A percentile compares a stretch with the other conserved stretches of the same genome.
These are phyloP conservation scores for Idaea aversata DNA, from an alignment of 2,888 invertebrate genomes.

Conservation along the genomic window DNA sequence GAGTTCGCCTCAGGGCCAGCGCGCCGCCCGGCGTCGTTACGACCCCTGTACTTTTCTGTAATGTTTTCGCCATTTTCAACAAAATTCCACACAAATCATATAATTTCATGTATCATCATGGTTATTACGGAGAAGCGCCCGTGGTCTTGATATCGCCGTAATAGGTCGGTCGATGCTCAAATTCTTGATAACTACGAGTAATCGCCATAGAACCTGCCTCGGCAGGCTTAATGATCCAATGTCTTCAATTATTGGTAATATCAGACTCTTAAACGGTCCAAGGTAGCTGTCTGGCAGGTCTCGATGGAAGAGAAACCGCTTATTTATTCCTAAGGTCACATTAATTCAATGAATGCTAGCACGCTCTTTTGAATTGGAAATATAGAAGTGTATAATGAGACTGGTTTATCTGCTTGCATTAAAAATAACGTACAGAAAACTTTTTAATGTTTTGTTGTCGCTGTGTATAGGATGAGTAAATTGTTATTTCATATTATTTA, in stretches of 20 bases:
- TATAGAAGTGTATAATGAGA: constrained; percentile 12
- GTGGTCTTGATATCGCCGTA: constrained; percentile 67
- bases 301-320: constrained; percentile 36
- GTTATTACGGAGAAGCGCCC: constrained; percentile 77
- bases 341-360: constrained; percentile 34
- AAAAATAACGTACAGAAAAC: not conserved
- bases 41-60: constrained; percentile 79
- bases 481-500: constrained; percentile 33
- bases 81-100: constrained; percentile 79
- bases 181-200: constrained; percentile 78
- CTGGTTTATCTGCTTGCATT: constrained; percentile 3
- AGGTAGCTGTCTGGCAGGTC: constrained; percentile 69
- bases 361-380: constrained; percentile 17
- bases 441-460: not conserved
- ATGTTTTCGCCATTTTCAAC: constrained; percentile 81
- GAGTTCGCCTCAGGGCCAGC: constrained; percentile 54
- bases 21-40: constrained; percentile 63
- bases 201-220: constrained; percentile 75
- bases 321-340: constrained; percentile 52
- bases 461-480: constrained; percentile 12
- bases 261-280: constrained; percentile 72
- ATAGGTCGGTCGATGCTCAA: constrained; percentile 69
- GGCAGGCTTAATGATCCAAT: constrained; percentile 67
- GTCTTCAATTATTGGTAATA: constrained; percentile 78
- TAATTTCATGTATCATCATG: constrained; percentile 78